Base-by-base conservation (phyloP, 35 echinoderm and acorn worm species). In the Strongylocentrotus purpuratus region DNA sequence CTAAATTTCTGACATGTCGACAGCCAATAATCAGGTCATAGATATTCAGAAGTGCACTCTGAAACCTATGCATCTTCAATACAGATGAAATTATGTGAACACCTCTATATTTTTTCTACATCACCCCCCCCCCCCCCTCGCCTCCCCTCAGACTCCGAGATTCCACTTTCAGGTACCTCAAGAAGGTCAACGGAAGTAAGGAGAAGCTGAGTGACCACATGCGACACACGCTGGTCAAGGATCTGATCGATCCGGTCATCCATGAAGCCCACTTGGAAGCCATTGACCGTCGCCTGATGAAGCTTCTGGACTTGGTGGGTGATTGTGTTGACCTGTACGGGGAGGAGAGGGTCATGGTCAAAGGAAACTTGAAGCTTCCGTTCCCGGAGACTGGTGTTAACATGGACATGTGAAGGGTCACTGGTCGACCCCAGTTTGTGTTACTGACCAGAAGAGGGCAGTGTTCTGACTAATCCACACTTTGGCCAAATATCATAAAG, bases 241-340 rank as follows among this genome's bases (percentile, higher is more conserved):
- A 98, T 94, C 70, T 89, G 35, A 45, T 98, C n/a, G 61, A 96
- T 35, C 97, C 97, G 28, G 92, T 98, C 22, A 46, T 98, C 22
- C 94, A 90, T 15, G 97, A 98, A 52, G 45, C 93, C 61, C 94
- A 96, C 90, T 90, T 98, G 18, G 31, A 55, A 28, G 65, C 94
- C 20, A 88, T 98, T 95, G 96, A 98, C 90, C 61, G 97, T 31
- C 70, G 97, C 48, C 87, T 98, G 33, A 45, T 10, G 86, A 97
- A 59, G 55, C 95, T 94, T 20, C 22, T 97, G 25, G 25, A 96
- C 45, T 94, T 86, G 12, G 65, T 96, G 15, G 9, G 95, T 15
- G 94, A 94, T 20, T 97, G 97, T 52, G 92, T 97, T 2, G 14
- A 95, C 31, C 46, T 88, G 0, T 52, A 96, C 33, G 95, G 94